Conservation (phyloP, 2,113 vertebrate species). For the Phocoena sinus region DNA sequence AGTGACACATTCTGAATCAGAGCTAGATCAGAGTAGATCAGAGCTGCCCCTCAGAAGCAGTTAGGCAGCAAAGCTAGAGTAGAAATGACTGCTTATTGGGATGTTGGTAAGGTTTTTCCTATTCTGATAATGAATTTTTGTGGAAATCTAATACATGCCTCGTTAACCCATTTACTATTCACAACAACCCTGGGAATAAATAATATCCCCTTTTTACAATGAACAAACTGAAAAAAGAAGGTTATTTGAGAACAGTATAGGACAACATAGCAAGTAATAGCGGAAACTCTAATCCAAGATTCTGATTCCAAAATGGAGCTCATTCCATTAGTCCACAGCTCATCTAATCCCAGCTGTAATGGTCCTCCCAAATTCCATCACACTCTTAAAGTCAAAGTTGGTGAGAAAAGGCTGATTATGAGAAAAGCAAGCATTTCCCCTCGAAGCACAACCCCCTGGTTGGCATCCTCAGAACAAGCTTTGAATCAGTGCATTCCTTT, state of each 20-base stretch:
- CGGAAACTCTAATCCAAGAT: neutral
- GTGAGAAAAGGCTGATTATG: slow-evolving; percentile 1
- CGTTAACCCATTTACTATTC: neutral
- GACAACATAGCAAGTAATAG: neutral
- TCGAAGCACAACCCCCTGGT: neutral
- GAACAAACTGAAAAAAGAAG: neutral
- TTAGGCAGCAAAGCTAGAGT: neutral
- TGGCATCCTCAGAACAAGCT: slow-evolving; percentile 48
- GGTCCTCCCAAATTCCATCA: neutral
- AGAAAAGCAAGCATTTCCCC: slow-evolving; percentile 17
- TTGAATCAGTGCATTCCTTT: slow-evolving; percentile 29
- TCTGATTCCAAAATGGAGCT: slow-evolving; percentile 4
- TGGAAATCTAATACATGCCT: neutral
- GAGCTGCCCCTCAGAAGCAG: neutral
- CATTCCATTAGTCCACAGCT: neutral
- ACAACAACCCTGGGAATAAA: neutral
- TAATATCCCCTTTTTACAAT: neutral
- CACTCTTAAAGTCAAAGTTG: neutral
- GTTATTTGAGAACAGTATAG: neutral
- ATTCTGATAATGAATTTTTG: neutral
- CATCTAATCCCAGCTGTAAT: neutral
- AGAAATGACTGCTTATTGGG: neutral
- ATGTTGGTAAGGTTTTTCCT: neutral
- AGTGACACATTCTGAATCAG: neutral
- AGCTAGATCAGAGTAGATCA: neutral